Evolutionary conservation across 2,888 invertebrate species (phyloP), one percentile per base, ranked within the genome.

Genomic region (Eulithis testata): DNA sequence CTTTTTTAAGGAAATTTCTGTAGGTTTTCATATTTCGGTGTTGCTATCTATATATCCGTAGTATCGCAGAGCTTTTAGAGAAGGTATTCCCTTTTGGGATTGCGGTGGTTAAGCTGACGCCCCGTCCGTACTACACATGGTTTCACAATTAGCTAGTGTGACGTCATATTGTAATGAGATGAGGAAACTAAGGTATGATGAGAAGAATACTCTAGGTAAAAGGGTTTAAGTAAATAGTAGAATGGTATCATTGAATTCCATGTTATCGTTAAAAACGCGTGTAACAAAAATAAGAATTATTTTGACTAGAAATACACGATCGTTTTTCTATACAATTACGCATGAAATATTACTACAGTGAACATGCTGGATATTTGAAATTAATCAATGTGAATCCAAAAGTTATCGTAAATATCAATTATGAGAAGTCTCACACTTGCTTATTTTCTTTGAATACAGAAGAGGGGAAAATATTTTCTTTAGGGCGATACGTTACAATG

Each of bases 31-130:
- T 40, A 60, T 55, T 56, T 60, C 21, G 27, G 12, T 31, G 53
- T 58, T 63, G 21, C 63, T 45, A 53, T 53, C 52, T 52, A 63
- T 27, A 63, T 27, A 9, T 1, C 52, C 11, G 52, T 66, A 59
- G 67, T 65, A 61, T 60, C 45, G 64, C 12, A 43, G 73, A 58
- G 36, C 36, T 62, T 56, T 57, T 44, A 63, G 54, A 52, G 45
- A 54, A 52, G 63, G 68, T 74, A 74, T 79, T 79, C 76, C 76
- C 77, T 70, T 66, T 68, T 73, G 81, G 73, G 76, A 79, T 72
- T 81, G 78, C 73, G 78, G 79, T 74, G 78, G 79, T 74, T 73
- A 66, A 60, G 52, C 73, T 72, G 73, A 70, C 63, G 65, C 21
- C 56, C 56, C 50, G 51, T 56, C 40, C 66, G 12, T 50, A 53